phyloP scores from a whole-genome alignment of 2,797 vertebrate species.

The Calcarius lapponicus region DNA sequence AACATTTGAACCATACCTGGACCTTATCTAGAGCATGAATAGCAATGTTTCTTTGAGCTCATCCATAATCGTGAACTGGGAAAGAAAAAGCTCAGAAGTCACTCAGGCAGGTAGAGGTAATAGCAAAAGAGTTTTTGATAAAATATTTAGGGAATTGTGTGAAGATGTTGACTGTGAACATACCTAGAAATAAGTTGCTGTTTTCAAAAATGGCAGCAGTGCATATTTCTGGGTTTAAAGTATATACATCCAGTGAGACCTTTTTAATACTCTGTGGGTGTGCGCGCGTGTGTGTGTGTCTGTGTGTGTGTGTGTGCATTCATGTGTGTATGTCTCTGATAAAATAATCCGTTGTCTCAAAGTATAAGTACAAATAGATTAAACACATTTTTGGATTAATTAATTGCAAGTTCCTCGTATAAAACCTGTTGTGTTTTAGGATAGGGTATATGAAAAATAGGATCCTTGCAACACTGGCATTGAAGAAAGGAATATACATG shows the following conservation, averaged over 20 bases:
- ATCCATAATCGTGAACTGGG: neutral
- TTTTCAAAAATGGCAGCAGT: neutral
- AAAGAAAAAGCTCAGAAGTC: neutral
- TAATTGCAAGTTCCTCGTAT: neutral
- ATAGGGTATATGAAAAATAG: neutral
- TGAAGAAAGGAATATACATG: neutral
- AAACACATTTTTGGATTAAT: neutral
- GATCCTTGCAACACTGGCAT: neutral
- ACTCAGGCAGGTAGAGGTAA: neutral
- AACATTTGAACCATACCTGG: neutral
- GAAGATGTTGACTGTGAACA: neutral
- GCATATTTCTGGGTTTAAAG: neutral
- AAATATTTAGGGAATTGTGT: neutral
- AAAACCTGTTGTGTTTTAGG: neutral
- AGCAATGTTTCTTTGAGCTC: neutral
- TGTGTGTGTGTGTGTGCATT: neutral
- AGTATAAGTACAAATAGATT: neutral
- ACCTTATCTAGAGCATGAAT: neutral
- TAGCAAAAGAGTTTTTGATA: neutral
- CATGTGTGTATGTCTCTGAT: neutral
- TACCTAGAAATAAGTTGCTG: neutral
- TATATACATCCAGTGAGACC: neutral
- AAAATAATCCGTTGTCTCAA: neutral
- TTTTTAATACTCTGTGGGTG: neutral
- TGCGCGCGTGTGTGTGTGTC: no score